phyloP scores from a whole-genome alignment of 2,113 vertebrate genomes.

The Calidris pugnax region DNA sequence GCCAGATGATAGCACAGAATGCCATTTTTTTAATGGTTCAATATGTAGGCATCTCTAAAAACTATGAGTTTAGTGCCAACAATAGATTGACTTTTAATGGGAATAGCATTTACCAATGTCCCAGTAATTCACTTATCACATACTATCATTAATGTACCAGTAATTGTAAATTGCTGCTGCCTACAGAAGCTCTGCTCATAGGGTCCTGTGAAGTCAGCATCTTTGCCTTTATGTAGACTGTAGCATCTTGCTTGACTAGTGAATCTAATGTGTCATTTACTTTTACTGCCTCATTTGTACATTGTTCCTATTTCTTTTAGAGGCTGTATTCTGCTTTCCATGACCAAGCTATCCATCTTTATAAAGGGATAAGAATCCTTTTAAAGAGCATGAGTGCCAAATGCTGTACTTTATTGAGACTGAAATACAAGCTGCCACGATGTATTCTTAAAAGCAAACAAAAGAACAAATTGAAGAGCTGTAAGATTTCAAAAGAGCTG shows the following conservation, averaged over 20 bases:
- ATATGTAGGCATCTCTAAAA: constrained; percentile 45
- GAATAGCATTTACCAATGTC: constrained; percentile 18
- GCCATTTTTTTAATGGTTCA: constrained; percentile 12
- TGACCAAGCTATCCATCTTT: constrained; percentile 33
- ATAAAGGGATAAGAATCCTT: constrained; percentile 39
- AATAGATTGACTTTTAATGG: constrained; percentile 59
- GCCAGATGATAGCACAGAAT: constrained; percentile 32
- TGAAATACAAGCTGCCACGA: background rate
- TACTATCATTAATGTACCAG: constrained; percentile 37
- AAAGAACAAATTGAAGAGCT: background rate
- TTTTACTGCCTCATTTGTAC: constrained; percentile 70
- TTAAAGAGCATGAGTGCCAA: constrained; percentile 36
- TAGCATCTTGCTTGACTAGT: constrained; percentile 65
- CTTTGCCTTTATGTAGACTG: constrained; percentile 49
- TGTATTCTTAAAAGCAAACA: constrained; percentile 13
- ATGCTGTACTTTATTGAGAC: background rate
- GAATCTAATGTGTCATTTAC: constrained; percentile 68
- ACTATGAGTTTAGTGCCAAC: constrained; percentile 36
- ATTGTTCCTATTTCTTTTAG: constrained; percentile 31
- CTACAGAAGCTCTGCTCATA: constrained; percentile 10
- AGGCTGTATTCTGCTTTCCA: constrained; percentile 4
- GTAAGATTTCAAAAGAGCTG: background rate
- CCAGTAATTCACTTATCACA: constrained; percentile 22
- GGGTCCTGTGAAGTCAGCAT: constrained; percentile 65
- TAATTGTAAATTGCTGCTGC: constrained; percentile 29